Percentiles rank a stretch among this genome's conserved stretches.
phyloP scores from a whole-genome alignment of 2,113 vertebrate genomes.

The Nesoenas mayeri region DNA sequence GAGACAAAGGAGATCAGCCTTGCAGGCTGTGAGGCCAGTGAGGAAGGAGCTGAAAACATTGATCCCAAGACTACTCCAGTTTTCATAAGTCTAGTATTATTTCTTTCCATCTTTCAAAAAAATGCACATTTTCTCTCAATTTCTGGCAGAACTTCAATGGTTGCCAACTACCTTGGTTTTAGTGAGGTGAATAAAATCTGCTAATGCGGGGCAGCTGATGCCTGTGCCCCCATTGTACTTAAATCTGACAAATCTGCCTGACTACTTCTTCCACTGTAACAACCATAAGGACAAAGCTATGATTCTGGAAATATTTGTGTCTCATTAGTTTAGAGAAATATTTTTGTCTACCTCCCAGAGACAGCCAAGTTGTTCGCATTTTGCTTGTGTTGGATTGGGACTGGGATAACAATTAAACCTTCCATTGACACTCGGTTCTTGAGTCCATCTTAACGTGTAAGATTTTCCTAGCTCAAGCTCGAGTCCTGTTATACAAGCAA shows the following conservation, averaged over 20 bases:
- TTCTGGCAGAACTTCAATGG: not conserved
- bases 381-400: not conserved
- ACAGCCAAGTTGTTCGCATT: constrained; percentile 36
- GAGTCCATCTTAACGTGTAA: constrained; percentile 59
- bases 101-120: not conserved
- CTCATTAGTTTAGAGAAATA: not conserved
- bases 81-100: not conserved
- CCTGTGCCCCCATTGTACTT: not conserved
- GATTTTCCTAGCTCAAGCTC: constrained; percentile 56
- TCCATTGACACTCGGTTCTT: fast-evolving
- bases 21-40: fast-evolving
- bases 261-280: not conserved
- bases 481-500: constrained; percentile 44
- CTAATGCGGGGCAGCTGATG: not conserved
- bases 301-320: not conserved
- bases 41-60: not conserved
- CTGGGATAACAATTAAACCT: constrained; percentile 68
- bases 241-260: not conserved
- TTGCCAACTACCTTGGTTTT: not conserved
- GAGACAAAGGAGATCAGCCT: not conserved
- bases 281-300: not conserved
- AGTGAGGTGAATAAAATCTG: not conserved
- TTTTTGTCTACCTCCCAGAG: constrained; percentile 59
- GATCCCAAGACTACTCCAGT: not conserved
- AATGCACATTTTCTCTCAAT: not conserved